phyloP scores from a whole-genome alignment of 2,113 vertebrate species.

The cattle (Bos taurus) region ARS-UCD2.0 NC_037347.1:34722501-34723000 shows the following conservation, averaged over 20 bases:
- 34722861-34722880: not conserved
- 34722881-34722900: not conserved
- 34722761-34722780: not conserved
- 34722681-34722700: not conserved
- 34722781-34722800: not conserved
- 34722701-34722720: not conserved
- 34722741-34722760: not conserved
- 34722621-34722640: not conserved
- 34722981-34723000: not conserved
- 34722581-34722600: not conserved
- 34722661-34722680: not conserved
- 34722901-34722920: not conserved
- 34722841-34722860: not conserved
- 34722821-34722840: not conserved
- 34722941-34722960: not conserved
- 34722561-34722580: not conserved
- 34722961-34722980: not conserved
- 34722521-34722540: not conserved
- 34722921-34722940: not conserved
- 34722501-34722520: accelerated
- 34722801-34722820: not conserved
- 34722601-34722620: not conserved
- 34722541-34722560: not conserved
- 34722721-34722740: not conserved
- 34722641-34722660: accelerated